A percentile compares a stretch with the other conserved stretches of the same genome.
Conservation (phyloP, 2,888 invertebrate genomes). For the Venusia cambrica region DNA sequence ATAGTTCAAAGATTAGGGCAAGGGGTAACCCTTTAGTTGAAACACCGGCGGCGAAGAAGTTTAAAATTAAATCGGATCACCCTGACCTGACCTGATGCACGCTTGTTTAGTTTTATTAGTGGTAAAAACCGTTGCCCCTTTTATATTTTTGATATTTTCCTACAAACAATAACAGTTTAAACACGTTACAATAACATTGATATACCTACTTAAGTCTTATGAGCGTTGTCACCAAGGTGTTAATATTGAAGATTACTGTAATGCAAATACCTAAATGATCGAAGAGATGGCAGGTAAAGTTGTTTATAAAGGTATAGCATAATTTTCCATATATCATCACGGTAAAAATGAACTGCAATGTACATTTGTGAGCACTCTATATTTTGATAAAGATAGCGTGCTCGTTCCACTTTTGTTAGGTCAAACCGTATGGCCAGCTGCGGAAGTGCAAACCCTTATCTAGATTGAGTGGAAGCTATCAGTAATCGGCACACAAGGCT, state of each 20-base stretch:
- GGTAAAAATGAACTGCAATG: conserved; percentile 2
- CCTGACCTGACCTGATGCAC: conserved; percentile 53
- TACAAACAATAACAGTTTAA: conserved; percentile 25
- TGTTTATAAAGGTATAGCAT: too few species aligned
- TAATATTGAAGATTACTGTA: background rate
- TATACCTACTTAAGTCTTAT: too few species aligned
- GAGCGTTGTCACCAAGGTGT: too few species aligned
- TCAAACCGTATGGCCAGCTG: conserved; percentile 42
- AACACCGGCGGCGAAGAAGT: conserved; percentile 60
- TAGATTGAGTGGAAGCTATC: conserved; percentile 55
- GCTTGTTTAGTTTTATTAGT: conserved; percentile 55
- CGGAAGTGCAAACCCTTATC: conserved; percentile 65
- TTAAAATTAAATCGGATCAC: conserved; percentile 66
- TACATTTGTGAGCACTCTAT: conserved; percentile 10
- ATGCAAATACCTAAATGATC: too few species aligned
- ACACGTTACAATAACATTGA: conserved; percentile 27
- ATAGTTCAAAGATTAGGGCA: conserved; percentile 81
- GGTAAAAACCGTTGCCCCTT: conserved; percentile 55
- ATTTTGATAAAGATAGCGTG: conserved; percentile 28
- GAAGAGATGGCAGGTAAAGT: too few species aligned
- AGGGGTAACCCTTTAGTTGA: conserved; percentile 71
- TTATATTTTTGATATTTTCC: conserved; percentile 33
- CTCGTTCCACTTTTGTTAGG: conserved; percentile 39
- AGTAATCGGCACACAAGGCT: conserved; percentile 46
- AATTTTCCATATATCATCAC: too few species aligned